Percentiles rank a stretch among this genome's conserved stretches.
Conservation (phyloP, 2,113 vertebrate species). For the Equus quagga region DNA sequence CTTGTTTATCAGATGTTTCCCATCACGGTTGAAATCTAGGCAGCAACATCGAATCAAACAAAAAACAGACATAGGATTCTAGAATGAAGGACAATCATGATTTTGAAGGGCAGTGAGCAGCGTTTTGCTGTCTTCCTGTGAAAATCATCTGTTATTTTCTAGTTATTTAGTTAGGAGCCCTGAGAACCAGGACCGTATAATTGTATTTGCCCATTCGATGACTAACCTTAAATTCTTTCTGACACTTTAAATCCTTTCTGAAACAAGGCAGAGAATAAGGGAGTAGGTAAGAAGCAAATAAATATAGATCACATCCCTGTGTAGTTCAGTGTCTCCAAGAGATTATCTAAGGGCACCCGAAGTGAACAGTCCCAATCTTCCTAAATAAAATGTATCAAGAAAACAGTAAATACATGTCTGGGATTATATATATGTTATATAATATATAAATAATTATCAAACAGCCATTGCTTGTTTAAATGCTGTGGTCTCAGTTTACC, state of each 20-base stretch:
- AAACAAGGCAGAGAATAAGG: background rate
- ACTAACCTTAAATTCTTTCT: background rate
- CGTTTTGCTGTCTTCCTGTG: background rate
- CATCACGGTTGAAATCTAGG: background rate
- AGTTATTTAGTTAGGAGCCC: background rate
- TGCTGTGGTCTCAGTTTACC: background rate
- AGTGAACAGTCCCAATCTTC: constrained; percentile 41
- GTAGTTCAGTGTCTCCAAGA: constrained; percentile 61
- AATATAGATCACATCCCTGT: background rate
- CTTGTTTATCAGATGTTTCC: background rate
- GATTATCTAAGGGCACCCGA: constrained; percentile 62
- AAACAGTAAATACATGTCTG: constrained; percentile 83
- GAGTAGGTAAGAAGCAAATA: background rate
- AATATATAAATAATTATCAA: background rate
- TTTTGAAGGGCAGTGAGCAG: background rate
- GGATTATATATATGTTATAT: too few relatives aligned
- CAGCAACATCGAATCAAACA: background rate
- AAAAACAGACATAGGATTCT: background rate
- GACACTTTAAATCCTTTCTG: background rate
- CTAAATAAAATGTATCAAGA: constrained; percentile 70
- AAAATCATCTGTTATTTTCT: background rate
- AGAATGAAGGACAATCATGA: background rate
- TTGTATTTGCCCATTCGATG: background rate
- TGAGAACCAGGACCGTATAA: background rate
- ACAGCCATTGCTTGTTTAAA: background rate